Percentiles rank a stretch among this genome's conserved stretches.
These are phyloP conservation scores for Spilarctia lutea DNA, from an alignment of 2,888 invertebrate genomes.

Conservation along the genomic window DNA sequence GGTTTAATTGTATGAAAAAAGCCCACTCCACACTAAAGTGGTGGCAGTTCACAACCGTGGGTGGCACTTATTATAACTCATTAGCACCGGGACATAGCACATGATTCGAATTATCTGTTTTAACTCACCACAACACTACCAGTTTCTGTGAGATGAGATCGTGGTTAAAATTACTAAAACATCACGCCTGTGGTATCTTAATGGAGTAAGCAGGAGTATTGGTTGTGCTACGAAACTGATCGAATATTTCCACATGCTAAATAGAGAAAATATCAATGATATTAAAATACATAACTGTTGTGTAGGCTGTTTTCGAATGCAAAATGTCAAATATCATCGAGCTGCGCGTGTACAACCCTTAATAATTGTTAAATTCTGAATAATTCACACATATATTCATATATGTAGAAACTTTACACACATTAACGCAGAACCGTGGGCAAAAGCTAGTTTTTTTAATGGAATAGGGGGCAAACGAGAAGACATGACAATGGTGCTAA, in stretches of 20 bases:
- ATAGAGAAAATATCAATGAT: neutral
- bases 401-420: too few relatives aligned
- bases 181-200: neutral
- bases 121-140: constrained; percentile 38
- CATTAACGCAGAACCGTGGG: too few relatives aligned
- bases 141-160: constrained; percentile 13
- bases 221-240: neutral
- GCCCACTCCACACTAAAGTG: constrained; percentile 50
- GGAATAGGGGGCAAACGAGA: too few relatives aligned
- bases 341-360: too few relatives aligned
- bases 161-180: neutral
- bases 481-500: too few relatives aligned
- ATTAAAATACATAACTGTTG: neutral
- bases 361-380: too few relatives aligned
- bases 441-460: too few relatives aligned
- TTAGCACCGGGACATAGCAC: constrained; percentile 69
- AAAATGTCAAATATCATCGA: too few relatives aligned
- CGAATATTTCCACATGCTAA: neutral
- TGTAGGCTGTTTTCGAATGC: too few relatives aligned
- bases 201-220: neutral
- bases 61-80: constrained; percentile 79
- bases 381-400: too few relatives aligned
- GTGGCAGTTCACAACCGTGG: constrained; percentile 39
- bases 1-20: constrained; percentile 19
- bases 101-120: constrained; percentile 67